Evolutionary conservation across 53 echinoderm and acorn worm genomes (phyloP).

Genomic region (Paracentrotus lividus): DNA sequence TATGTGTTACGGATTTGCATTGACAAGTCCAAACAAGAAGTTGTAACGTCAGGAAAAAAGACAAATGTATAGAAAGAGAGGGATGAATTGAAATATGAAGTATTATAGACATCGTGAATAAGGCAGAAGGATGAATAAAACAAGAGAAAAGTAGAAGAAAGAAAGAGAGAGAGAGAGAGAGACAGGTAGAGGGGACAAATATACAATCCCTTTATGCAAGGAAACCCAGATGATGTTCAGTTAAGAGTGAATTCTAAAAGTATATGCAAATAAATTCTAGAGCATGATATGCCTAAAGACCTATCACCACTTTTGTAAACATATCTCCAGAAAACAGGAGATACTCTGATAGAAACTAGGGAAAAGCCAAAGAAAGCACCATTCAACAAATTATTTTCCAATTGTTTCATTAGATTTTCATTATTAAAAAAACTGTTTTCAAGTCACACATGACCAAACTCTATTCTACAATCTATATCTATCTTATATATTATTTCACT

Average conservation of each 20-base stretch:
- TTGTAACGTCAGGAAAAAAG: background rate
- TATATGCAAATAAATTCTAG: background rate
- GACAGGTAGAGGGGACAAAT: background rate
- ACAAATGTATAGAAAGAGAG: background rate
- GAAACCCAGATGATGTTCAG: background rate
- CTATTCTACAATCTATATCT: background rate
- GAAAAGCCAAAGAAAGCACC: background rate
- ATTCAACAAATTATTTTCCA: background rate
- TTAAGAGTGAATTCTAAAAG: background rate
- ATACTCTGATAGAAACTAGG: too few species aligned
- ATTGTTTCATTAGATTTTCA: background rate
- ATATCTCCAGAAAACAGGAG: background rate
- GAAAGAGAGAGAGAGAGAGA: background rate
- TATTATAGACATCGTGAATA: background rate
- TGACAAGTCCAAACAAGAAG: background rate
- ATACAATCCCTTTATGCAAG: background rate
- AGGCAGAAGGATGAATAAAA: background rate
- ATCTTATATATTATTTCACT: background rate
- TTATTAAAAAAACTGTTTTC: background rate
- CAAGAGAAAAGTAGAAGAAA: background rate
- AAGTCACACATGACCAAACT: background rate
- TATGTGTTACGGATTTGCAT: background rate
- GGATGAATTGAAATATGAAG: background rate
- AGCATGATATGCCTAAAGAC: background rate
- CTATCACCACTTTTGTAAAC: background rate